Conservation (phyloP, 2,888 invertebrate species). For the Sceliomorpha sp. region DNA sequence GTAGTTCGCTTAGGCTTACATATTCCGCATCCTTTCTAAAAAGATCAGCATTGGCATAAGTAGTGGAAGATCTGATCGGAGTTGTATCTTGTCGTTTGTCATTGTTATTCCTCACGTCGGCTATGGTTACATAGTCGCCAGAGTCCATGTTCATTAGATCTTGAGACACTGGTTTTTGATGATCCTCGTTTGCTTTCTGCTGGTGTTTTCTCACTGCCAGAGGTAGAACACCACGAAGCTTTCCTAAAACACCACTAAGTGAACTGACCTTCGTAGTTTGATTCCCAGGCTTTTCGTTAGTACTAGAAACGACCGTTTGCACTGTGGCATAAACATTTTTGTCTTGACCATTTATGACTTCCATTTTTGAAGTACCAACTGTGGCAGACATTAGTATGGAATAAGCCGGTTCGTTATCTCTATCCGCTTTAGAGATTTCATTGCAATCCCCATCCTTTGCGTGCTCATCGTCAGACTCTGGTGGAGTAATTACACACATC, state of each 20-base stretch:
- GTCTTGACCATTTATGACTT: slow-evolving; percentile 77
- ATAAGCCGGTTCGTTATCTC: slow-evolving; percentile 59
- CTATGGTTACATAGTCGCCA: slow-evolving; percentile 93
- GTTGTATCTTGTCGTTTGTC: slow-evolving; percentile 81
- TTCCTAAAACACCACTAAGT: slow-evolving; percentile 87
- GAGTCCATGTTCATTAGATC: slow-evolving; percentile 80
- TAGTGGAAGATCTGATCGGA: slow-evolving; percentile 60
- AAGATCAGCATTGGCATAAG: slow-evolving; percentile 85
- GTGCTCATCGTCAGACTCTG: slow-evolving; percentile 92
- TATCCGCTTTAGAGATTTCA: slow-evolving; percentile 60
- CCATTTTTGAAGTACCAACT: slow-evolving; percentile 77
- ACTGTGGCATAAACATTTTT: slow-evolving; percentile 78
- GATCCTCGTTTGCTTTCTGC: slow-evolving; percentile 38
- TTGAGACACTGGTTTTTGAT: slow-evolving; percentile 50
- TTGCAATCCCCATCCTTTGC: slow-evolving; percentile 72
- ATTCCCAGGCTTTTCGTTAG: slow-evolving; percentile 16
- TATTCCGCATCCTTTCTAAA: slow-evolving; percentile 88
- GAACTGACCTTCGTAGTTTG: slow-evolving; percentile 79
- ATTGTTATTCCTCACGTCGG: slow-evolving; percentile 90
- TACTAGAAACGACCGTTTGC: slow-evolving; percentile 66
- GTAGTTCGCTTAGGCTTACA: slow-evolving; percentile 90
- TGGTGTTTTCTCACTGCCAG: slow-evolving; percentile 75
- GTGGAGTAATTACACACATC: slow-evolving; percentile 94
- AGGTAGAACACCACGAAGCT: slow-evolving; percentile 82
- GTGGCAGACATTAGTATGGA: slow-evolving; percentile 76